Base-by-base conservation (phyloP, 2,888 invertebrate species). In the Lingula anatina region DNA sequence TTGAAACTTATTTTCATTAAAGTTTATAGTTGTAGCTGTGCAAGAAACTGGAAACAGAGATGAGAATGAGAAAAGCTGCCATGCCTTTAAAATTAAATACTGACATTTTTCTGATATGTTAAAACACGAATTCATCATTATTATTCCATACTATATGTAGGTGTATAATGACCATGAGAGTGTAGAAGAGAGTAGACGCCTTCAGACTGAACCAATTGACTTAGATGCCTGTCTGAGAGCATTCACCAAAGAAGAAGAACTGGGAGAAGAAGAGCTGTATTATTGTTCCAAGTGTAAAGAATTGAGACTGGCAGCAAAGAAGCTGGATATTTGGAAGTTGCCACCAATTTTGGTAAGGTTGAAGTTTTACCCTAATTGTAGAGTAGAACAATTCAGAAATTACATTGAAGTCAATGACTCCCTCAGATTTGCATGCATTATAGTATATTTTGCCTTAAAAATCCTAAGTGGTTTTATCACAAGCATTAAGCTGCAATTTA, bases 241-340 rank as follows among this genome's bases (percentile, higher is more conserved):
- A 28, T 94, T 94, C 80, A 92, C 91, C 3, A 84, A 86, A 46
- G 87, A 89, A 71, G 94, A 94, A 79, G 83, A 86, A 39, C 80
- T 94, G 21, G 81, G 80, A 25, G 81, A 81, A 47, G 90, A 90
- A 71, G 86, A 89, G 71, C 85, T 86, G 73, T 91, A 90, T 80
- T 87, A 87, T 73, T 93, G 93, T 80, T 84, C 86, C 50, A 84
- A 84, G 66, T 94, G 93, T 79, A 85, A 87, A 70, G 82, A 85
- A 64, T 86, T 86, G 70, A 89, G 89, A 71, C 85, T 89, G 47
- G 91, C 93, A 48, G 87, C 87, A 59, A 93, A 93, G 79, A 90
- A 90, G 73, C 81, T 94, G 70, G 90, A 92, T 77, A 88, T 94
- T 46, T 94, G 93, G 92, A 83, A 88, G 61, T 78, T 91, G 61